Percentiles rank a stretch among this genome's conserved stretches.
These are phyloP conservation scores for Bufo bufo DNA, from an alignment of 2,113 vertebrate genomes.

Conservation along the genomic window DNA sequence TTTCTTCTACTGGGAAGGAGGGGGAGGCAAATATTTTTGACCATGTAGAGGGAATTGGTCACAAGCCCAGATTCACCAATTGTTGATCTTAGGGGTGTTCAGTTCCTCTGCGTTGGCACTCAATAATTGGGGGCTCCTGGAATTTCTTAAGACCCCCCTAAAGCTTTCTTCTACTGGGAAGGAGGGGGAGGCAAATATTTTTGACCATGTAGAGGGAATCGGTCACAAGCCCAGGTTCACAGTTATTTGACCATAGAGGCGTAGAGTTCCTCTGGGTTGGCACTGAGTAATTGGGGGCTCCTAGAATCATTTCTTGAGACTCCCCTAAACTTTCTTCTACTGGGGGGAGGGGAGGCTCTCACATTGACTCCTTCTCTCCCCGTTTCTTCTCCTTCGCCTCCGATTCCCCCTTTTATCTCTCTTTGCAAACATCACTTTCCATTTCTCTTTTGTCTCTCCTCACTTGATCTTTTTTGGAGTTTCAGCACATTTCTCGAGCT, in stretches of 20 bases:
- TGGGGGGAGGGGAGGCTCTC: not conserved
- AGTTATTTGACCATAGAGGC: too few relatives aligned
- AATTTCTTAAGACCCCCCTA: not conserved
- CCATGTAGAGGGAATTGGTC: not conserved
- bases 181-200: not conserved
- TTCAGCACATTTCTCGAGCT: slow-evolving; percentile 17
- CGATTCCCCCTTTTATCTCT: slow-evolving; percentile 6
- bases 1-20: too few relatives aligned
- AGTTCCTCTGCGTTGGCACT: not conserved
- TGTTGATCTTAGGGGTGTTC: too few relatives aligned
- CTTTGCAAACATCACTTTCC: slow-evolving; percentile 14
- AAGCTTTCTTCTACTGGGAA: not conserved
- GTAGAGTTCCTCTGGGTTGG: not conserved
- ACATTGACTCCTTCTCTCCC: not conserved
- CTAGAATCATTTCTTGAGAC: not conserved
- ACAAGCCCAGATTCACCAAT: too few relatives aligned
- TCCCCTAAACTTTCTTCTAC: not conserved
- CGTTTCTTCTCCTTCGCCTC: not conserved
- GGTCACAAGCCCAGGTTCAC: too few relatives aligned
- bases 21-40: not conserved
- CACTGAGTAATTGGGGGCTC: not conserved
- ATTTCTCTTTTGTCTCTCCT: slow-evolving; percentile 4
- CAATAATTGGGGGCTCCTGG: not conserved
- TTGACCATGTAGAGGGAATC: not conserved
- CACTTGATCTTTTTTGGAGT: slow-evolving; percentile 45